phyloP scores from a whole-genome alignment of 2,113 vertebrate genomes.

The Periophthalmodon schlosseri region DNA sequence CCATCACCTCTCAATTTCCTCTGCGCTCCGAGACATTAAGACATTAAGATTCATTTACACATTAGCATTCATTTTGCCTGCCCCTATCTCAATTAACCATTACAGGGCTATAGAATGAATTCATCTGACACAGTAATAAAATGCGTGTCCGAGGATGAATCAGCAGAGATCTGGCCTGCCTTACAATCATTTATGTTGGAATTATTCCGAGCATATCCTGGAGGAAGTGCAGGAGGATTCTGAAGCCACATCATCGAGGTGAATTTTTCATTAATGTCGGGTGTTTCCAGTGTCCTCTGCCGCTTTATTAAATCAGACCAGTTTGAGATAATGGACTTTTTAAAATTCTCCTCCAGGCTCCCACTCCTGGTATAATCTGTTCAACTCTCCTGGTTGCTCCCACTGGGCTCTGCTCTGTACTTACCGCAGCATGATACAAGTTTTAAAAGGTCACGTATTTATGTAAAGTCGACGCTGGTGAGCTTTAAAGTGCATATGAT shows the following conservation, averaged over 20 bases:
- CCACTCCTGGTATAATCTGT: constrained; percentile 49
- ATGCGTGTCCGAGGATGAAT: constrained; percentile 44
- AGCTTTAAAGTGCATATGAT: neutral
- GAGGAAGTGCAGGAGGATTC: constrained; percentile 32
- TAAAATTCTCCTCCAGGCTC: constrained; percentile 68
- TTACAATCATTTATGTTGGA: constrained; percentile 40
- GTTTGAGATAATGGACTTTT: constrained; percentile 74
- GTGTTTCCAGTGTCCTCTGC: constrained; percentile 53
- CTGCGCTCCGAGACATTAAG: too few species aligned
- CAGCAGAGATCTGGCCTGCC: constrained; percentile 46
- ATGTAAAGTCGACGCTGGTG: neutral
- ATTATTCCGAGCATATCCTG: constrained; percentile 27
- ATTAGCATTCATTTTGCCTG: neutral
- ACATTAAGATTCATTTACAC: too few species aligned
- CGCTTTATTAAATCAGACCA: constrained; percentile 71
- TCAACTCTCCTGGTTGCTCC: constrained; percentile 41
- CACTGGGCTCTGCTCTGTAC: constrained; percentile 48
- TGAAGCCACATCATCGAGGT: constrained; percentile 61
- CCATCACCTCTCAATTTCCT: too few species aligned
- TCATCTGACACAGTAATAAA: neutral
- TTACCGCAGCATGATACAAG: constrained; percentile 63
- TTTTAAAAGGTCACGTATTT: constrained; percentile 35
- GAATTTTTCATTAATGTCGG: constrained; percentile 69
- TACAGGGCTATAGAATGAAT: neutral
- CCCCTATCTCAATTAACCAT: neutral